Conservation (phyloP, 2,113 vertebrate species). For the Campylomormyrus numenius region DNA sequence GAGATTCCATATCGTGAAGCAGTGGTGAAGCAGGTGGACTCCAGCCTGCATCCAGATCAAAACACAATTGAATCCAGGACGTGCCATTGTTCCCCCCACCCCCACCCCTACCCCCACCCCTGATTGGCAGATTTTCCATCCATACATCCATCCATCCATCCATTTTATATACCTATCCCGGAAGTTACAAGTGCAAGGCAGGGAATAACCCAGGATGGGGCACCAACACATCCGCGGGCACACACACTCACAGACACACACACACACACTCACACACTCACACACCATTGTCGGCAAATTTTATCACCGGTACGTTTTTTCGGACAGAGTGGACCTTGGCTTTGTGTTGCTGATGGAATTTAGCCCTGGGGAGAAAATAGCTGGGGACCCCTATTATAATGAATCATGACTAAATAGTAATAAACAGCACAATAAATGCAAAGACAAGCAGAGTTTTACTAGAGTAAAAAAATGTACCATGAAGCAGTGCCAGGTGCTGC, state of each 20-base stretch:
- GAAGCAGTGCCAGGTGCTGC: background rate
- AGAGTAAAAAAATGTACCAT: background rate
- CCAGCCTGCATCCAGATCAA: background rate
- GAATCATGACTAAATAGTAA: background rate
- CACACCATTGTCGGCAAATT: background rate
- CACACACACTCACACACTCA: background rate
- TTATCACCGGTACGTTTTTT: background rate
- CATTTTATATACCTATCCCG: background rate
- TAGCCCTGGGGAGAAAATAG: background rate
- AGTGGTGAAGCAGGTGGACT: background rate
- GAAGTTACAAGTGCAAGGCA: background rate
- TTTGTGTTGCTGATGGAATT: background rate
- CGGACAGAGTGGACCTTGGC: background rate
- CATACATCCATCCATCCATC: background rate
- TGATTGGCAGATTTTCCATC: background rate
- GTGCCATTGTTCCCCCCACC: background rate
- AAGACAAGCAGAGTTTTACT: background rate
- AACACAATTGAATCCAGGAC: background rate
- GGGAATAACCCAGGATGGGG: background rate
- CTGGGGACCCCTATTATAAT: background rate
- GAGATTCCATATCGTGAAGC: background rate
- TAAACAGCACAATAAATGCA: conserved; percentile 3
- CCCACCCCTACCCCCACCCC: background rate
- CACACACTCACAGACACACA: too few species aligned
- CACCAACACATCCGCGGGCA: background rate